A percentile compares a stretch with the other conserved stretches of the same genome.
Evolutionary conservation across 2,888 invertebrate genomes (phyloP).

Genomic region (Agonopterix subpropinquella): DNA sequence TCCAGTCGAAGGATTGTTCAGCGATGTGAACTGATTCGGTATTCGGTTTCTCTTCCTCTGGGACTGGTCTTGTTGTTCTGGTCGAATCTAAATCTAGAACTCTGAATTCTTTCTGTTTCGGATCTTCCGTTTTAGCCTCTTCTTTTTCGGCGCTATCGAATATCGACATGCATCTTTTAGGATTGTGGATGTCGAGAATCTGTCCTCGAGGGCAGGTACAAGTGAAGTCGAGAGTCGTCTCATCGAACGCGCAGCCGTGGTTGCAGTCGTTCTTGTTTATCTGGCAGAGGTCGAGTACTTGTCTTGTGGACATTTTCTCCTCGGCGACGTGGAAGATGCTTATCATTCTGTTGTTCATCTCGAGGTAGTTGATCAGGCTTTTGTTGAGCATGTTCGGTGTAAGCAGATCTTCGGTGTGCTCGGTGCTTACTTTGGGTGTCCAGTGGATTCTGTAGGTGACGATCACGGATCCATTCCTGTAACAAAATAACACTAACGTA

Average conservation of each 20-base stretch:
- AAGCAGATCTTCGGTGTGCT: constrained; percentile 65
- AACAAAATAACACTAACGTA: constrained; percentile 22
- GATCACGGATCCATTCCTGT: constrained; percentile 79
- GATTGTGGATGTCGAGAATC: constrained; percentile 47
- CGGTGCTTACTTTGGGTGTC: constrained; percentile 68
- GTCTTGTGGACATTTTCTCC: constrained; percentile 46
- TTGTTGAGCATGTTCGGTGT: constrained; percentile 59
- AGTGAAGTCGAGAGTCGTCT: constrained; percentile 74
- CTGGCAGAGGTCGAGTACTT: constrained; percentile 79
- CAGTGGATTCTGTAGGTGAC: constrained; percentile 81
- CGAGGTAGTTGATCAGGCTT: constrained; percentile 66
- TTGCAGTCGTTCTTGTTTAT: constrained; percentile 80
- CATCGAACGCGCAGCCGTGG: constrained; percentile 80
- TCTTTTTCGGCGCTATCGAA: constrained; percentile 24
- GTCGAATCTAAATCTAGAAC: constrained; percentile 30
- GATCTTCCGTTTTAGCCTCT: constrained; percentile 13
- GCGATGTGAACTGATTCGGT: constrained; percentile 24
- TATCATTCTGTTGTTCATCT: constrained; percentile 69
- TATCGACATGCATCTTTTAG: constrained; percentile 59
- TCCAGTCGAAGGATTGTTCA: constrained; percentile 43
- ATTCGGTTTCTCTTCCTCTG: constrained; percentile 36
- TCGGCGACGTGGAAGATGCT: constrained; percentile 69
- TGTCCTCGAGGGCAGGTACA: constrained; percentile 79
- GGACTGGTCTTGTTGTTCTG: constrained; percentile 28
- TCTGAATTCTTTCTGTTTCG: constrained; percentile 25